Evolutionary conservation across 1,140 invertebrate genomes (phyloP), one percentile per base, ranked within the genome.

Genomic region (Ctenoplectra terminalis): DNA sequence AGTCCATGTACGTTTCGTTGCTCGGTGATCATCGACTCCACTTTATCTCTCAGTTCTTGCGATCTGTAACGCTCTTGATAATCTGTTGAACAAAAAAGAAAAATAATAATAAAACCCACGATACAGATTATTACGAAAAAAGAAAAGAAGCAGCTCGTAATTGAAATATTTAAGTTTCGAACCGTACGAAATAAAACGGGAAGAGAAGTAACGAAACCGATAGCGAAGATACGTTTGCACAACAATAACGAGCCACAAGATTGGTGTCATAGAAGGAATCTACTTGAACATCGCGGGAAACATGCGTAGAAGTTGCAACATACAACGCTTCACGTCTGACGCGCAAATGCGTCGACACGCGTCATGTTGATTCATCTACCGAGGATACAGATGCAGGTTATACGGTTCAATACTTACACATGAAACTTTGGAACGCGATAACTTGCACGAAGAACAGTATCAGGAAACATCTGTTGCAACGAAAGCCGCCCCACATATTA

Each of bases 61-160:
- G 88, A 91, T 84, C 86, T 87, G 31, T 52, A 72, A 23, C 61
- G 40, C 23, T 91, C 87, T 37, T 85, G 74, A 48, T 90, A 90
- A 82, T 87, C 90, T 91, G 58, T 26, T n/a, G 13, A 29, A 50
- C 1, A 9, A 4, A 37, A 40, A 1, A 46, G 20, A 66, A 66
- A 11, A 23, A 29, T 26, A 31, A 13, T 31, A 34, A 23, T n/a
- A n/a, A n/a, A n/a, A n/a, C n/a, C n/a, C n/a, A n/a, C n/a, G n/a
- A n/a, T n/a, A n/a, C n/a, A n/a, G n/a, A n/a, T n/a, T n/a, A n/a
- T n/a, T n/a, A n/a, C n/a, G n/a, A n/a, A n/a, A n/a, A n/a, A n/a
- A n/a, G n/a, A n/a, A n/a, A n/a, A n/a, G n/a, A n/a, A n/a, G n/a
- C n/a, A n/a, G n/a, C n/a, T n/a, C n/a, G n/a, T n/a, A n/a, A n/a